phyloP scores from a whole-genome alignment of 1,140 invertebrate species.

The Solen grandis region DNA sequence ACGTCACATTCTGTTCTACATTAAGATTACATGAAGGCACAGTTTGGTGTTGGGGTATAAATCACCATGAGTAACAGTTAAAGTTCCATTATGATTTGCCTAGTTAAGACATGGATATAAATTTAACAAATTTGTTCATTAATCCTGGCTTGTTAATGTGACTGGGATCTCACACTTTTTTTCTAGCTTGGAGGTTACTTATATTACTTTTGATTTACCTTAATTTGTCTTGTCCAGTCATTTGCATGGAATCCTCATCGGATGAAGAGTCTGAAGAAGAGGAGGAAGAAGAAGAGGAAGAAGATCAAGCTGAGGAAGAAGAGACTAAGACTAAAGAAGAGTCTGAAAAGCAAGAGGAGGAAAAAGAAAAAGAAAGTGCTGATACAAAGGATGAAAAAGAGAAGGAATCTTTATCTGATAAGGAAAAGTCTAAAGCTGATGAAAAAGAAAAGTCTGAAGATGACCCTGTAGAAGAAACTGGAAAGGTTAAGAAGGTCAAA shows the following conservation, averaged over 20 bases:
- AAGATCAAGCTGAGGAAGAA: conserved; percentile 20
- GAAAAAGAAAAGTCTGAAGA: conserved; percentile 30
- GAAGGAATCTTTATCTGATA: conserved; percentile 19
- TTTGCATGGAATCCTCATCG: conserved; percentile 57
- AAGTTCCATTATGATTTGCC: no score
- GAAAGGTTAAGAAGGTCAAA: conserved; percentile 44
- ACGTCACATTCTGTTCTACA: no score
- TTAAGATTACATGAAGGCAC: no score
- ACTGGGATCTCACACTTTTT: no score
- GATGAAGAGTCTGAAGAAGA: conserved; percentile 59
- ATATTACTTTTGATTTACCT: no score
- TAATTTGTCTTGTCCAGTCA: no score
- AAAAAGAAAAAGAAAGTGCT: conserved; percentile 13
- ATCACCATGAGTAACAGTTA: no score
- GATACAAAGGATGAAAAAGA: conserved; percentile 34
- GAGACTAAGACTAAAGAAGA: conserved; percentile 28
- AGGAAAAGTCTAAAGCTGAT: conserved; percentile 8
- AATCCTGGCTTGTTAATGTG: no score
- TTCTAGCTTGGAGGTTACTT: no score
- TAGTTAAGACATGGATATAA: no score
- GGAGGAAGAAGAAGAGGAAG: conserved; percentile 49
- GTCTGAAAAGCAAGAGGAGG: conserved; percentile 12
- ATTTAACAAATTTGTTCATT: no score
- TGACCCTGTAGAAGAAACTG: neutral
- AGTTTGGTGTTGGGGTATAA: no score